These are phyloP conservation scores for Brienomyrus brachyistius DNA, from an alignment of 2,113 vertebrate genomes.

Conservation along the genomic window DNA sequence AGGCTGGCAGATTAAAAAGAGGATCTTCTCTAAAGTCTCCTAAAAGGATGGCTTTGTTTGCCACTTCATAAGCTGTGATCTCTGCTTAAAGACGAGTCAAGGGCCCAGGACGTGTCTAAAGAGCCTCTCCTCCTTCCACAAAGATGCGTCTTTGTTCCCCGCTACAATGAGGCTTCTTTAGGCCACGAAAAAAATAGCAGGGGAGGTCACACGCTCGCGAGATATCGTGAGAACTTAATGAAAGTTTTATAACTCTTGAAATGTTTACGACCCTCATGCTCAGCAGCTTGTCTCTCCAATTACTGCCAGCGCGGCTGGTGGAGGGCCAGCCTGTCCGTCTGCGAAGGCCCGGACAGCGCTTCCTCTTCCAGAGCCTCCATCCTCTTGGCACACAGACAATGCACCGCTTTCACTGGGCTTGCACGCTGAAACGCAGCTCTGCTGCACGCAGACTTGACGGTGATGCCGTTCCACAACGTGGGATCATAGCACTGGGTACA, in stretches of 20 bases:
- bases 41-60: conserved; percentile 73
- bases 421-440: background rate
- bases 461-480: background rate
- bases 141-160: conserved; percentile 61
- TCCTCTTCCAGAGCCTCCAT: background rate
- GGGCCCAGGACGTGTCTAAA: conserved; percentile 71
- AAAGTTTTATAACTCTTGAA: conserved; percentile 80
- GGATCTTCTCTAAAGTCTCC: conserved; percentile 68
- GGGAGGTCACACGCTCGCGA: conserved; percentile 21
- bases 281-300: conserved; percentile 64
- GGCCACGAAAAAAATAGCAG: conserved; percentile 50
- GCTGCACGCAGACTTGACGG: background rate
- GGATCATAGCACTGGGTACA: background rate
- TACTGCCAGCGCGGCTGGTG: conserved; percentile 50
- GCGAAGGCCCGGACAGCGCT: background rate
- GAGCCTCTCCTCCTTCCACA: conserved; percentile 57
- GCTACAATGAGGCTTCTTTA: conserved; percentile 36
- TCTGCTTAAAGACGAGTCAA: conserved; percentile 72
- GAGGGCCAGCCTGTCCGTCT: conserved; percentile 26
- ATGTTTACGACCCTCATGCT: conserved; percentile 73
- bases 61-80: conserved; percentile 76
- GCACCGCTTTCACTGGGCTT: background rate
- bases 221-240: conserved; percentile 80
- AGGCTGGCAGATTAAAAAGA: conserved; percentile 41
- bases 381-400: background rate